Base-by-base conservation (phyloP, 2,113 vertebrate species). In the Chionis minor region DNA sequence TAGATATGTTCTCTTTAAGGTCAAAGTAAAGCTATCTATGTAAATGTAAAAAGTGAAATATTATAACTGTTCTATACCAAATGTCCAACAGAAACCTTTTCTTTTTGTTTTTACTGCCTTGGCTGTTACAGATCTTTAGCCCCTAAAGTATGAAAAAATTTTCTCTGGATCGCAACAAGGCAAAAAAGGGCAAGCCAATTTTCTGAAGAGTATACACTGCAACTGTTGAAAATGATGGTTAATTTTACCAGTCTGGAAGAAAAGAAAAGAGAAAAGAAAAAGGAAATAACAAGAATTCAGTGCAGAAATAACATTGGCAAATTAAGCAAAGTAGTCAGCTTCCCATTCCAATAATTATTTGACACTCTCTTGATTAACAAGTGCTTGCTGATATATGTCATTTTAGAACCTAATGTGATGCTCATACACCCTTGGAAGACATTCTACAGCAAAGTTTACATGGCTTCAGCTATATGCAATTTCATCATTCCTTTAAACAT, bases 121-220 rank as follows among this genome's bases (percentile, higher is more conserved):
- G 55, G 33, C 63, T 93, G 47, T n/a, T 63, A 54, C 23, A 78
- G 4, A 5, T 54, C 61, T 87, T 73, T 30, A 84, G 28, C 67
- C 4, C 3, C 54, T 45, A 47, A 75, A 19, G 10, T 19, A 77
- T 35, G 70, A 91, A 94, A 86, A 96, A 20, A 22, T 47, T 44
- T 51, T 72, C 7, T 65, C 66, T 75, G 10, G 32, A 69, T 42
- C 56, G 62, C 27, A 91, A 86, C 30, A 94, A 74, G 30, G 12
- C 5, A 85, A 81, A 86, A 87, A 27, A 77, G n/a, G 69, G 63
- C 62, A 54, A 95, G 22, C 8, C 19, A 92, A 88, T 81, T 94
- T 95, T 95, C 67, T 89, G 49, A 94, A 92, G 32, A 71, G 13
- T 85, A 96, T 97, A 92, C 45, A 87, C n/a, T 74, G 51, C 21